A percentile compares a stretch with the other conserved stretches of the same genome.
phyloP scores from a whole-genome alignment of 2,888 invertebrate species.

The Thelaira solivaga region DNA sequence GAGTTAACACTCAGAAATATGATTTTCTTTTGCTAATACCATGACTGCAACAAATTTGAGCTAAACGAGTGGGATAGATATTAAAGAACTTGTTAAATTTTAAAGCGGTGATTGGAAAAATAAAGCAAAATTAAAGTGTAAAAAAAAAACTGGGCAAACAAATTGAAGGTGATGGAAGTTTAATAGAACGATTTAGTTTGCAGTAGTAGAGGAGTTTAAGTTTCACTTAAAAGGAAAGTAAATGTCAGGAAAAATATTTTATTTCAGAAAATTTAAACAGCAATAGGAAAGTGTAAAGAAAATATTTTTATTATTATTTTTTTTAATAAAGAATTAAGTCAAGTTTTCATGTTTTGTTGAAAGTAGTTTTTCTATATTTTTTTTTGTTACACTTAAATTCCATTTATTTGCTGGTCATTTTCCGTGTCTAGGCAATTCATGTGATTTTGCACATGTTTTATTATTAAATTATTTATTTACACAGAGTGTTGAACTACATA shows the following conservation, averaged over 20 bases:
- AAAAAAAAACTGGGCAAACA: not conserved
- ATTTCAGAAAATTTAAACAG: too few species aligned
- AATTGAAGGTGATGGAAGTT: slow-evolving; percentile 9
- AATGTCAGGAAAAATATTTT: not conserved
- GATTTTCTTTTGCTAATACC: not conserved
- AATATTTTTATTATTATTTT: too few species aligned
- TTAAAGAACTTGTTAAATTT: slow-evolving; percentile 12
- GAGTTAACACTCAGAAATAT: not conserved
- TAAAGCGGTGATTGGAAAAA: not conserved
- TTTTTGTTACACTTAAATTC: too few species aligned
- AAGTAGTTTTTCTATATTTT: too few species aligned
- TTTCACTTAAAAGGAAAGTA: slow-evolving; percentile 2
- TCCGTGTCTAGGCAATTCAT: not conserved
- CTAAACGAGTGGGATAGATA: not conserved
- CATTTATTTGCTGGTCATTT: not conserved
- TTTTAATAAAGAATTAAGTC: too few species aligned
- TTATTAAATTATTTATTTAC: not conserved
- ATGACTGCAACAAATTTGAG: not conserved
- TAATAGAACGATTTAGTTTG: not conserved
- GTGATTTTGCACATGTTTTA: slow-evolving; percentile 7
- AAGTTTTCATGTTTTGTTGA: too few species aligned
- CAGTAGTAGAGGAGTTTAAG: too few species aligned
- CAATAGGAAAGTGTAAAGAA: too few species aligned
- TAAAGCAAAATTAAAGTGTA: not conserved
- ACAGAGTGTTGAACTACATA: slow-evolving; percentile 37